Base-by-base conservation (phyloP, 2,797 vertebrate genomes). In the Girardinus metallicus region DNA sequence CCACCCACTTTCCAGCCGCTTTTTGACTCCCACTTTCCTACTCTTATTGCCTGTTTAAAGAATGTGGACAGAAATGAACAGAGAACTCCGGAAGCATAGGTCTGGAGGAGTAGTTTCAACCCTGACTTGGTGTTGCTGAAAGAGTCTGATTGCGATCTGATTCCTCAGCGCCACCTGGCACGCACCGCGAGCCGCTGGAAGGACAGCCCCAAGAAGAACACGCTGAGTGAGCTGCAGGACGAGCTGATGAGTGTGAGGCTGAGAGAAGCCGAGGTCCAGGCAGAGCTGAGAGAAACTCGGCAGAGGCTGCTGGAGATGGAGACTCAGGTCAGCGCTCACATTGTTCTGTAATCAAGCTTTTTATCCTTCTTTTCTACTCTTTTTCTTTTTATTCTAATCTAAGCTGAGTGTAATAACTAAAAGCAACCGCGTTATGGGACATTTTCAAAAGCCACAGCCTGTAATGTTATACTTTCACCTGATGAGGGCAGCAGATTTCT, bases 261-360 rank as follows among this genome's bases (percentile, higher is more conserved):
- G 75, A 95, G 96, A 74, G 99, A 99, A 91, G 99, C 98, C 0
- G 99, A 99, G 94, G 97, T 96, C 51, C 98, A 98, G 81, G 98
- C 98, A 1, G 97, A 98, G 86, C 92, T 99, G 74, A 93, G 95
- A 77, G 99, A 99, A 91, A 96, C 95, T 23, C 96, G 96, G n/a
- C 98, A 99, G 90, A 96, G 97, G 90, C 96, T 97, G 96, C 95
- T 99, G 93, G 99, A 99, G 92, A 94, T 97, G 93, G 98, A 99
- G 92, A 99, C 98, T 0, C 98, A 99, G 97, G 99, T 99, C 92
- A 86, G 89, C 77, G 9, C 5, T 81, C 29, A 49, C 47, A 31
- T 18, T 12, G 2, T 43, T 44, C 29, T 3, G 0, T 31, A 1
- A 16, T n/a, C 3, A 36, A 46, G 3, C 66, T 31, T 7, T 74